Percentiles rank a stretch among this genome's conserved stretches.
These are phyloP conservation scores for Apomyelois bistriatella DNA, from an alignment of 2,888 invertebrate species.

Conservation along the genomic window DNA sequence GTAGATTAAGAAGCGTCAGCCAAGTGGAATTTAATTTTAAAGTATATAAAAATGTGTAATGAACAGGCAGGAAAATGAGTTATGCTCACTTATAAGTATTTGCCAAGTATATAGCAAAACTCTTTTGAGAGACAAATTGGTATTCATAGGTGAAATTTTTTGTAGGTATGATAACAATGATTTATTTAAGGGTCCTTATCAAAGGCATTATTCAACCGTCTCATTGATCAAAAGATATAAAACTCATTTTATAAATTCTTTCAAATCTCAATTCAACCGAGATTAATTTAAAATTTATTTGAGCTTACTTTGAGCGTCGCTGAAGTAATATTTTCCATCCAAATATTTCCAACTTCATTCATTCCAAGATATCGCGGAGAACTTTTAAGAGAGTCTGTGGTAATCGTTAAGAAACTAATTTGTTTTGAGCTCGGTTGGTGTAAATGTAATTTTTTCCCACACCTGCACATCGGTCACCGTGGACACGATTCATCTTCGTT, in stretches of 20 bases:
- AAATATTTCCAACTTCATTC: slow-evolving; percentile 6
- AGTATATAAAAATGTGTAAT: no score
- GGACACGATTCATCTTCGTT: slow-evolving; percentile 60
- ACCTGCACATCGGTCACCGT: slow-evolving; percentile 52
- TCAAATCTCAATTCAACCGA: not conserved
- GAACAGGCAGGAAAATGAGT: no score
- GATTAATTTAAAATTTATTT: slow-evolving; percentile 4
- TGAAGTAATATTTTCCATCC: not conserved
- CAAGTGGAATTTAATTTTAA: no score
- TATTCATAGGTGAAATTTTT: no score
- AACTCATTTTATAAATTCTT: not conserved
- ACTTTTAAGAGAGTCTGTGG: not conserved
- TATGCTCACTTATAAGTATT: no score
- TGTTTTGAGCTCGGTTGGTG: slow-evolving; percentile 28
- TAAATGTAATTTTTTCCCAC: slow-evolving; percentile 35
- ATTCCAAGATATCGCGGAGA: not conserved
- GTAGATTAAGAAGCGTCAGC: no score
- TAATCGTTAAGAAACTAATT: slow-evolving; percentile 27
- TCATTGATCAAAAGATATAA: not conserved
- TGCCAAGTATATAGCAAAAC: no score
- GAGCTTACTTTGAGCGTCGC: slow-evolving; percentile 1
- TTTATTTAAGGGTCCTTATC: not conserved
- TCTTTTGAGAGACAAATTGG: no score
- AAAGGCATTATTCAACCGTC: not conserved
- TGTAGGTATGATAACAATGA: no score